Base-by-base conservation (phyloP, 2,797 vertebrate genomes). In the Premnoplex brunnescens region DNA sequence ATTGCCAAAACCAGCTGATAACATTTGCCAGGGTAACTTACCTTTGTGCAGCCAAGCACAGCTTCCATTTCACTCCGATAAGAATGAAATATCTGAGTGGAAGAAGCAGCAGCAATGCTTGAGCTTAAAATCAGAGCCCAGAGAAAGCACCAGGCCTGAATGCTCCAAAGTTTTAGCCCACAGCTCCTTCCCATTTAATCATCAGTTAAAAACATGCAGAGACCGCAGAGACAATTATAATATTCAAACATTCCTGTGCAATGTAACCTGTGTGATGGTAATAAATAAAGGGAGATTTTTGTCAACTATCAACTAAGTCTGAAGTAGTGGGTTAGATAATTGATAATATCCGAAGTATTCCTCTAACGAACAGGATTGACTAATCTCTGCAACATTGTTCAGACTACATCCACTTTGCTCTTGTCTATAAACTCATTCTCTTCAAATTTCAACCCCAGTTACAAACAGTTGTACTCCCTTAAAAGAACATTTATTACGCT, bases 1-100 rank as follows among this genome's bases (percentile, higher is more conserved):
- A 95, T 95, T 96, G 90, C 86, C 93, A 91, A 62, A 44, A 91
- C 64, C 74, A 73, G 80, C 76, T 81, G 89, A 96, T 87, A 86
- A 79, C 82, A 43, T 52, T 91, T 77, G 85, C 85, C 66, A 56
- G 88, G 80, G 82, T 34, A 72, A 79, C 66, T 80, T 89, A 49
- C 60, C 81, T 94, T 30, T 17, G n/a, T 55, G 87, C 75, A 64
- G 67, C 55, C 72, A 49, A 34, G 87, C 91, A 49, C 54, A 23
- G 88, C 44, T 91, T 78, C 71, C 82, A 6, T 55, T 91, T 66
- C 24, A 44, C 34, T 54, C 59, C 3, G 54, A 7, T 41, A 48
- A 80, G 89, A 62, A 58, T 19, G 15, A 32, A 49, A 73, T 90
- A 74, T 62, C 55, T 43, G 26, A 28, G 37, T 22, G 67, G 36